A percentile compares a stretch with the other conserved stretches of the same genome.
Conservation (phyloP, 1,140 invertebrate genomes). For the Arion vulgaris region DNA sequence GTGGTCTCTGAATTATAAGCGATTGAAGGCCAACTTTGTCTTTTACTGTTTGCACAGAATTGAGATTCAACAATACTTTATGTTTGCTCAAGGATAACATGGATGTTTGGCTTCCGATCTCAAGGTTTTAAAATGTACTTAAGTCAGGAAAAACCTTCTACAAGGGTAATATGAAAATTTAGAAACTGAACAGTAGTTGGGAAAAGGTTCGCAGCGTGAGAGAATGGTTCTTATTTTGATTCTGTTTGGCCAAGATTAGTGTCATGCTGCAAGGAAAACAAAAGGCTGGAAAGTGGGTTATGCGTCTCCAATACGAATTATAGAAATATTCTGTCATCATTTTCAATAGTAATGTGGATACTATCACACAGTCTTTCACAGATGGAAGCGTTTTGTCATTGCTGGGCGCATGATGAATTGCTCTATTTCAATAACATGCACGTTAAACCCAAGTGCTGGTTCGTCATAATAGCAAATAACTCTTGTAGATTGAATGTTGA, state of each 20-base stretch:
- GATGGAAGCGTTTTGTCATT: background rate
- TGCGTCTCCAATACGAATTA: background rate
- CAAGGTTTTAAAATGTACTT: background rate
- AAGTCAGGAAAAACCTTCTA: background rate
- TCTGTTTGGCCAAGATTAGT: slow-evolving; percentile 11
- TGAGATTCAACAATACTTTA: background rate
- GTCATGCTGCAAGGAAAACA: background rate
- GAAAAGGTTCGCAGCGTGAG: background rate
- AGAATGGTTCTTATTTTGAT: background rate
- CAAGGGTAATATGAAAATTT: background rate
- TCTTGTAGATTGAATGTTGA: background rate
- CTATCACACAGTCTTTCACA: background rate
- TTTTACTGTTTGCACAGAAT: background rate
- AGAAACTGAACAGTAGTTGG: background rate
- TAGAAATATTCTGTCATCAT: background rate
- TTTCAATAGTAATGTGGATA: background rate
- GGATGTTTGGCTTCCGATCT: background rate
- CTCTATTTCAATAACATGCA: background rate
- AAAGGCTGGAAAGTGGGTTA: background rate
- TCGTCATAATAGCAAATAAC: background rate
- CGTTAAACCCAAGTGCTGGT: background rate
- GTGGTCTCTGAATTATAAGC: background rate
- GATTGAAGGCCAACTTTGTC: background rate
- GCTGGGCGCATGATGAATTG: background rate
- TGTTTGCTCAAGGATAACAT: background rate